Conservation (phyloP, 2,797 vertebrate genomes). For the Sitta carolinensis region DNA sequence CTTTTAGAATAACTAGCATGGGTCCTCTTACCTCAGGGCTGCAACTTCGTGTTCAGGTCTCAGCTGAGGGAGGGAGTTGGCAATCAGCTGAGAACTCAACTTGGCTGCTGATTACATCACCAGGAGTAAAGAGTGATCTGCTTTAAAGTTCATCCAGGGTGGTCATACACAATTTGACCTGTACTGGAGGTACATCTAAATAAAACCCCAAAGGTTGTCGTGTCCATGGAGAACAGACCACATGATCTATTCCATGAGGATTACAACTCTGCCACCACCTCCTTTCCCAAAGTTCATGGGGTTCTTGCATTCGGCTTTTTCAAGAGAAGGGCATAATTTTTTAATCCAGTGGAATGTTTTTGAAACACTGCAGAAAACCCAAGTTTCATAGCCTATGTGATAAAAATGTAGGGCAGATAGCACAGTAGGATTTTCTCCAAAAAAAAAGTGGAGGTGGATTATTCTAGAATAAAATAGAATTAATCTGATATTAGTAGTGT, state of each 20-base stretch:
- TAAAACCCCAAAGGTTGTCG: not conserved
- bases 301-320: not conserved
- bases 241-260: not conserved
- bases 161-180: not conserved
- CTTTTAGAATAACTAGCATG: not conserved
- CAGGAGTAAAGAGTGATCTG: not conserved
- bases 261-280: not conserved
- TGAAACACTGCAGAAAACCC: not conserved
- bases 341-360: not conserved
- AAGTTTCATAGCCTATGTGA: not conserved
- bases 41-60: not conserved
- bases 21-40: not conserved
- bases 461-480: not conserved
- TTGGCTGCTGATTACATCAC: not conserved
- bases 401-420: not conserved
- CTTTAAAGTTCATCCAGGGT: not conserved
- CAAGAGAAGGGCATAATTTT: not conserved
- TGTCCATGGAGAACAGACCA: not conserved
- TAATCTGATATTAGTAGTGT: not conserved
- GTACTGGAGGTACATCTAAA: not conserved
- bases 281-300: not conserved
- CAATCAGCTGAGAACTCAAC: not conserved
- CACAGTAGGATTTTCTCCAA: not conserved
- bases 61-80: not conserved
- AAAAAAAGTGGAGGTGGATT: not conserved